Percentiles rank a stretch among this genome's conserved stretches.
These are phyloP conservation scores for Eupithecia pulchellata DNA, from an alignment of 2,888 invertebrate species.

Conservation along the genomic window DNA sequence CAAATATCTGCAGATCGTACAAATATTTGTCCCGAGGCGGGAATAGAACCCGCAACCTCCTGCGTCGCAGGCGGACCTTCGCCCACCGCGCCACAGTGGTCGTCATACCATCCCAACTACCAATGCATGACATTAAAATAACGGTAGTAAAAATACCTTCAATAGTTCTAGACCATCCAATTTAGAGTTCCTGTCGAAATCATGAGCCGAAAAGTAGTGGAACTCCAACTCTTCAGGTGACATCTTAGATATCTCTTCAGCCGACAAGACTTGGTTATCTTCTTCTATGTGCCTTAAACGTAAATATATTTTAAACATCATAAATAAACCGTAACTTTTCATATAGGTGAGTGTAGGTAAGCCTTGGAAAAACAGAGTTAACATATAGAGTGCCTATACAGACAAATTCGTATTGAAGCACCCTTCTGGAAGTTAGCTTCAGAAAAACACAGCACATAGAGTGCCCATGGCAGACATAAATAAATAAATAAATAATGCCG, in stretches of 20 bases:
- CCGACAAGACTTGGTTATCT: slow-evolving; percentile 88
- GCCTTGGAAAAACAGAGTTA: not conserved
- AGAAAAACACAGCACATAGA: not conserved
- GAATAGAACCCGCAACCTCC: too few relatives aligned
- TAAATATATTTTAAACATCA: not conserved
- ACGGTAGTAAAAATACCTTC: slow-evolving; percentile 65
- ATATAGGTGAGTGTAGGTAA: not conserved
- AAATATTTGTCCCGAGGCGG: too few relatives aligned
- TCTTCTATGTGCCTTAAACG: slow-evolving; percentile 90
- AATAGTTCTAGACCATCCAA: slow-evolving; percentile 96
- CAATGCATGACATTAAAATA: not conserved
- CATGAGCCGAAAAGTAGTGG: slow-evolving; percentile 94
- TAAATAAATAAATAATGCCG: too few relatives aligned
- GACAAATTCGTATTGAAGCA: too few relatives aligned
- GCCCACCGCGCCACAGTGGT: too few relatives aligned
- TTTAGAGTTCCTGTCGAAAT: slow-evolving; percentile 94
- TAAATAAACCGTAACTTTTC: not conserved
- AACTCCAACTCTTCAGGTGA: slow-evolving; percentile 94
- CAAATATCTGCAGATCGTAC: too few relatives aligned
- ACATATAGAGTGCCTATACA: not conserved
- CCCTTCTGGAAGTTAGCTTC: too few relatives aligned
- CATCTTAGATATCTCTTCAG: slow-evolving; percentile 88
- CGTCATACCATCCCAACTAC: too few relatives aligned
- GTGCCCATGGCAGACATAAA: not conserved
- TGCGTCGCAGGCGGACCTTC: too few relatives aligned